Percentiles rank a stretch among this genome's conserved stretches.
Evolutionary conservation across 2,113 vertebrate species (phyloP).

Genomic region (Brachypodius melanocephalos): DNA sequence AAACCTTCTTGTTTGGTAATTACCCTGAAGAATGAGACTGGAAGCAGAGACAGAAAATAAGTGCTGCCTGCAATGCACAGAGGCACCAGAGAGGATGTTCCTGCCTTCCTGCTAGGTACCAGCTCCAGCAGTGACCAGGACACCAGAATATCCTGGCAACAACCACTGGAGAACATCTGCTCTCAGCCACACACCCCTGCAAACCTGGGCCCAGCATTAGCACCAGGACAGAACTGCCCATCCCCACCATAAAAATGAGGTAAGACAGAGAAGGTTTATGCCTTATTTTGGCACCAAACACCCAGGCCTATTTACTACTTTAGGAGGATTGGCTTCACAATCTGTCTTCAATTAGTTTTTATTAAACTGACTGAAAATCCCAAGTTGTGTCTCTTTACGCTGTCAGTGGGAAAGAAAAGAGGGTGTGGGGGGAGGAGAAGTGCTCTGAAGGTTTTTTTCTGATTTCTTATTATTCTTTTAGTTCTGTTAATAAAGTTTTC

Average conservation of each 20-base stretch:
- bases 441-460: neutral
- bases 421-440: neutral
- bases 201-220: neutral
- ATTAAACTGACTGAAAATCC: neutral
- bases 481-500: neutral
- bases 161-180: neutral
- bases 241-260: neutral
- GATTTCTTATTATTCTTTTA: neutral
- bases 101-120: neutral
- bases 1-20: neutral
- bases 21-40: fast-evolving
- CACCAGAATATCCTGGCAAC: constrained; percentile 27
- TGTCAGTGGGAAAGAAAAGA: neutral
- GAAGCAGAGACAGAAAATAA: neutral
- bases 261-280: neutral
- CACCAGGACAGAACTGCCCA: neutral
- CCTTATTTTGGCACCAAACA: neutral
- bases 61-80: neutral
- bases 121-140: neutral
- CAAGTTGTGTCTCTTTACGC: neutral
- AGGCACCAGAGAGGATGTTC: neutral
- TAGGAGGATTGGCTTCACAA: neutral
- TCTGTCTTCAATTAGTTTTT: neutral
- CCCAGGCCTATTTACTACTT: neutral
- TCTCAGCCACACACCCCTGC: neutral